Evolutionary conservation across 2,113 vertebrate species (phyloP).

Genomic region (Anser brachyrhynchus): DNA sequence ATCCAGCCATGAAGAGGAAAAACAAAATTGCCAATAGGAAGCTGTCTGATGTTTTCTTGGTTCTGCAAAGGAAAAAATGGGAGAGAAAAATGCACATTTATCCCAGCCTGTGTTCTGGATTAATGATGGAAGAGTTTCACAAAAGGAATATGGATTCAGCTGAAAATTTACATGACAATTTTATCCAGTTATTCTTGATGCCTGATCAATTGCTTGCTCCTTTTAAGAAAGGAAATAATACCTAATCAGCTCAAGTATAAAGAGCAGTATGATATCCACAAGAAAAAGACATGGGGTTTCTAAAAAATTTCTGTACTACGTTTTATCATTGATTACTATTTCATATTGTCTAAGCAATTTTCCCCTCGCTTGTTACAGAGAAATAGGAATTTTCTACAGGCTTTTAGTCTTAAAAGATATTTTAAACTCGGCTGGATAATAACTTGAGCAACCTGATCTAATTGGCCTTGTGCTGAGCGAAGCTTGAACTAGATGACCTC

Average conservation of each 20-base stretch:
- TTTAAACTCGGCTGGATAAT: neutral
- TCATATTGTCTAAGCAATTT: neutral
- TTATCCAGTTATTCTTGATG: constrained; percentile 8
- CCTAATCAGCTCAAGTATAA: neutral
- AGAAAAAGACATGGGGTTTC: neutral
- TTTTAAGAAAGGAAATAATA: constrained; percentile 8
- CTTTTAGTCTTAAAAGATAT: neutral
- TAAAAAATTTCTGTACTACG: neutral
- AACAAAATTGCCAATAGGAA: neutral
- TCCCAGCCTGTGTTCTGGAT: neutral
- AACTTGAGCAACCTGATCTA: neutral
- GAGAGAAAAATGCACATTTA: neutral
- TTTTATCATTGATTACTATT: neutral
- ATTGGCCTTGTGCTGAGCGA: neutral
- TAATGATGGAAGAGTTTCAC: constrained; percentile 45
- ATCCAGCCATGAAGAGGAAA: neutral
- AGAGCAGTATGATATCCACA: neutral
- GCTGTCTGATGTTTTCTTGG: constrained; percentile 5
- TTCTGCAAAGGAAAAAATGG: neutral
- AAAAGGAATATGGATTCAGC: constrained; percentile 6
- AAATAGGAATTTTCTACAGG: neutral
- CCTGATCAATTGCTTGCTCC: neutral
- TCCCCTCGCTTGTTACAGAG: neutral
- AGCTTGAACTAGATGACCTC: neutral
- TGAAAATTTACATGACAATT: neutral